These are phyloP conservation scores for Scytalopus superciliaris DNA, from an alignment of 2,113 vertebrate species.

Conservation along the genomic window DNA sequence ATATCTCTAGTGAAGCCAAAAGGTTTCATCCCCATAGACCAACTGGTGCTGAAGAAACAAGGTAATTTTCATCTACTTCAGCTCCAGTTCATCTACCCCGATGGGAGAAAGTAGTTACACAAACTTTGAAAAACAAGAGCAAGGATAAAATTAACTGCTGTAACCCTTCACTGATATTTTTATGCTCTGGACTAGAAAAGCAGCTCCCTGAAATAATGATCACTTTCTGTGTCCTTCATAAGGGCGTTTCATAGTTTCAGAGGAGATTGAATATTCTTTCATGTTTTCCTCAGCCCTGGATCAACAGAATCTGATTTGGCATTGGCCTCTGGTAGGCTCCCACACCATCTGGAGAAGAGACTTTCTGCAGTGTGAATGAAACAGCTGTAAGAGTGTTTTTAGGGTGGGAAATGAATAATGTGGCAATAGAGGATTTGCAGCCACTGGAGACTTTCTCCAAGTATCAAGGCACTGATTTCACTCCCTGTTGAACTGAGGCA, in stretches of 20 bases:
- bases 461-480: not conserved
- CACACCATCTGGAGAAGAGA: constrained; percentile 45
- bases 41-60: not conserved
- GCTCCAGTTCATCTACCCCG: not conserved
- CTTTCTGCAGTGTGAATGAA: constrained; percentile 38
- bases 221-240: not conserved
- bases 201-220: not conserved
- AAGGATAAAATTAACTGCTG: constrained; percentile 9
- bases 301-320: not conserved
- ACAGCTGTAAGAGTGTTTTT: constrained; percentile 45
- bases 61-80: not conserved
- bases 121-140: not conserved
- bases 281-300: not conserved
- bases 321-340: not conserved
- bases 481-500: not conserved
- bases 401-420: constrained; percentile 23
- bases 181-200: not conserved
- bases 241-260: not conserved
- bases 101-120: not conserved
- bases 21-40: not conserved
- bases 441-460: not conserved
- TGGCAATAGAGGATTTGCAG: not conserved
- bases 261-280: not conserved
- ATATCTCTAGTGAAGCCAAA: not conserved
- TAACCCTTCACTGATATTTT: not conserved